Evolutionary conservation across 2,888 invertebrate genomes (phyloP).

Genomic region (Patella caerulea): DNA sequence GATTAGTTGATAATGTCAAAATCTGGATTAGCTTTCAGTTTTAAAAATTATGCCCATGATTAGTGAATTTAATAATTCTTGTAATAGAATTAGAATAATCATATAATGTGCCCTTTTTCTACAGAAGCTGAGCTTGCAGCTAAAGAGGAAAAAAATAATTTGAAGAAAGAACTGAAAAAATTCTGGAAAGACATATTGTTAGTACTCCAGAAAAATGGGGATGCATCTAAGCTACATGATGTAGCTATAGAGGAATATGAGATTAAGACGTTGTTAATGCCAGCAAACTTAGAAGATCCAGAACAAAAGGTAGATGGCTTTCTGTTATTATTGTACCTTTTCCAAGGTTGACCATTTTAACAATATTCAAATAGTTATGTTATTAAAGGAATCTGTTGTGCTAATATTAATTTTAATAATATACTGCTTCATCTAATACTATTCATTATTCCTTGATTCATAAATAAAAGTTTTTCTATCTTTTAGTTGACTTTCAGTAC

Average conservation of each 20-base stretch:
- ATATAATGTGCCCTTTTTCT: background rate
- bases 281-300: slow-evolving; percentile 59
- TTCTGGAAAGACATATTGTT: slow-evolving; percentile 67
- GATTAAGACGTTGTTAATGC: slow-evolving; percentile 60
- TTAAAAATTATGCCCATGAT: too few species aligned
- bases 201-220: slow-evolving; percentile 58
- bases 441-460: too few species aligned
- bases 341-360: too few species aligned
- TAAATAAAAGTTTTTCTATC: too few species aligned
- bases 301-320: slow-evolving; percentile 61
- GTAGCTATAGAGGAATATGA: slow-evolving; percentile 64
- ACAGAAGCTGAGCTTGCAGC: slow-evolving; percentile 57
- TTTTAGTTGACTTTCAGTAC: slow-evolving; percentile 58
- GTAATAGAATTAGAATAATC: too few species aligned
- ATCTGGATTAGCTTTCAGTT: too few species aligned
- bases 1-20: too few species aligned
- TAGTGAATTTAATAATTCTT: too few species aligned
- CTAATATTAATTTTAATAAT: too few species aligned
- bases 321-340: too few species aligned
- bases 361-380: background rate
- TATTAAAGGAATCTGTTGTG: background rate
- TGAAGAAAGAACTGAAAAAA: slow-evolving; percentile 52
- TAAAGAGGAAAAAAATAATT: slow-evolving; percentile 40
- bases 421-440: too few species aligned
- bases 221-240: slow-evolving; percentile 59